These are phyloP conservation scores for Takifugu rubripes DNA, from an alignment of 2,797 vertebrate species.

Conservation along the genomic window DNA sequence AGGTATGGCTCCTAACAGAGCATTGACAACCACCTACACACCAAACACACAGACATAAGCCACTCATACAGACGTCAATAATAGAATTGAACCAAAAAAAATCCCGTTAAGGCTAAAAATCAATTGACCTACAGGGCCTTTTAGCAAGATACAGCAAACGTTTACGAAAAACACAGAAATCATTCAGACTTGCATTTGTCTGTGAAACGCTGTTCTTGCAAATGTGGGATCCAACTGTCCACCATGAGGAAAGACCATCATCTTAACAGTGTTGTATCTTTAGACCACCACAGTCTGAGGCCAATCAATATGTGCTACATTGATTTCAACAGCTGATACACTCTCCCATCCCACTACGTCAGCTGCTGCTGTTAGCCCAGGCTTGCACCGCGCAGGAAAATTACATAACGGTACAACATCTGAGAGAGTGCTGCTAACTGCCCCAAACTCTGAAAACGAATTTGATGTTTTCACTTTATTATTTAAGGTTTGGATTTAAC, in stretches of 20 bases:
- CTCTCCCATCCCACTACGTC: slow-evolving; percentile 43
- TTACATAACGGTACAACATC: too few relatives aligned
- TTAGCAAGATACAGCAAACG: slow-evolving; percentile 29
- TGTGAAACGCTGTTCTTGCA: slow-evolving; percentile 40
- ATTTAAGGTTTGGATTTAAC: too few relatives aligned
- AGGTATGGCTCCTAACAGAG: slow-evolving; percentile 94
- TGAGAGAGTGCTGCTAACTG: too few relatives aligned
- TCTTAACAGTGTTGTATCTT: slow-evolving; percentile 38
- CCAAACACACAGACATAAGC: slow-evolving; percentile 21
- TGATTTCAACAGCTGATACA: slow-evolving; percentile 45
- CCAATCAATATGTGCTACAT: slow-evolving; percentile 49
- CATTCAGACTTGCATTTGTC: slow-evolving; percentile 56
- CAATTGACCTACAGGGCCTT: slow-evolving; percentile 4
- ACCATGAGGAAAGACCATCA: slow-evolving; percentile 45
- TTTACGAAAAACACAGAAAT: slow-evolving; percentile 70
- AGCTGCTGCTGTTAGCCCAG: slow-evolving; percentile 22
- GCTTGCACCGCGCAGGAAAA: slow-evolving; percentile 8
- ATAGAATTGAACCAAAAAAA: slow-evolving; percentile 35
- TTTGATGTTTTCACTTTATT: too few relatives aligned
- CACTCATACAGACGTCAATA: slow-evolving; percentile 40
- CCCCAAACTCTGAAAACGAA: too few relatives aligned
- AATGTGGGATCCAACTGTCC: slow-evolving; percentile 42
- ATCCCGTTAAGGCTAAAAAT: slow-evolving; percentile 17
- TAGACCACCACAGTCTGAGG: slow-evolving; percentile 47
- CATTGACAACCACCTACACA: slow-evolving; percentile 94